A percentile compares a stretch with the other conserved stretches of the same genome.
phyloP scores from a whole-genome alignment of 2,888 invertebrate species.

The Stegana nigrithorax region DNA sequence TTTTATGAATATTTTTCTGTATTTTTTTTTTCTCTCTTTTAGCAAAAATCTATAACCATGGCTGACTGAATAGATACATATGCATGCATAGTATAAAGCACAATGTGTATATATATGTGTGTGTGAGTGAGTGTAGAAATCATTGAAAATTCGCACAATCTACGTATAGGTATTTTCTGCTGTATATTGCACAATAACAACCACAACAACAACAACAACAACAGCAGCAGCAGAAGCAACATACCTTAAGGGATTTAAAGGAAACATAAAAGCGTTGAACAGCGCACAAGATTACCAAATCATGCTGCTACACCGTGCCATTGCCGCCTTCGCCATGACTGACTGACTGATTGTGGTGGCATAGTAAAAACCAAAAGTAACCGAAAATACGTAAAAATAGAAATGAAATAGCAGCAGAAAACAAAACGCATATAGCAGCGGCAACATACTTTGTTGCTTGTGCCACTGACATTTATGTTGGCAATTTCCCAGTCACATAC shows the following conservation, averaged over 20 bases:
- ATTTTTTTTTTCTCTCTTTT: neutral
- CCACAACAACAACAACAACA: too few relatives aligned
- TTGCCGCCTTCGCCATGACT: slow-evolving; percentile 36
- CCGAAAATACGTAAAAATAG: slow-evolving; percentile 27
- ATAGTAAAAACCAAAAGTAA: slow-evolving; percentile 32
- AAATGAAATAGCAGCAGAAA: slow-evolving; percentile 21
- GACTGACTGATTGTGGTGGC: slow-evolving; percentile 55
- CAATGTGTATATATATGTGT: neutral
- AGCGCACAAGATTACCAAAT: slow-evolving; percentile 54
- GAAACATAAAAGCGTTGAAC: slow-evolving; percentile 25
- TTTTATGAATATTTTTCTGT: too few relatives aligned
- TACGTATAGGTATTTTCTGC: slow-evolving; percentile 5
- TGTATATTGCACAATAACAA: slow-evolving; percentile 10
- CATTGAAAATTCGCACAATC: slow-evolving; percentile 14
- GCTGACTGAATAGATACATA: neutral
- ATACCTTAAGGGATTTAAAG: slow-evolving; percentile 60
- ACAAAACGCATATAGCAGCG: slow-evolving; percentile 21
- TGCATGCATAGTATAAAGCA: neutral
- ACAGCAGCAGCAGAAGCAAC: too few relatives aligned
- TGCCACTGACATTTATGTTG: slow-evolving; percentile 60
- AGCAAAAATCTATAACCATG: too few relatives aligned
- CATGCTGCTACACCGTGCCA: slow-evolving; percentile 41
- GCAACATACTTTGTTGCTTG: slow-evolving; percentile 14
- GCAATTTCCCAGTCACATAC: slow-evolving; percentile 56
- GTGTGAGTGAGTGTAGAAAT: neutral